These are phyloP conservation scores for Mimas tiliae DNA, from an alignment of 2,888 invertebrate genomes.

Conservation along the genomic window DNA sequence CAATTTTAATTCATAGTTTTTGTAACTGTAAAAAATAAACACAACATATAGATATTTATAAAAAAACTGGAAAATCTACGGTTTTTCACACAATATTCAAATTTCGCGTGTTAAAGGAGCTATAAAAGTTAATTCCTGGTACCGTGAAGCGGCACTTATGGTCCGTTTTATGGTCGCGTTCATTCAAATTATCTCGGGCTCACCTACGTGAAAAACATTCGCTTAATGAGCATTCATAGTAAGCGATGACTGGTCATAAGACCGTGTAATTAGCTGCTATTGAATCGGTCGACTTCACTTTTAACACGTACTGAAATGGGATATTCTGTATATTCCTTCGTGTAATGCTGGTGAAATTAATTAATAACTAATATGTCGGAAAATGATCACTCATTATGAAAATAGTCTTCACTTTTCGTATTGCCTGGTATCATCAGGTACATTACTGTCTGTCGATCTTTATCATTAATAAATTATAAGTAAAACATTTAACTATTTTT, in stretches of 20 bases:
- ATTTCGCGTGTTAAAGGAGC: slow-evolving; percentile 64
- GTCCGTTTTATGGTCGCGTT: slow-evolving; percentile 46
- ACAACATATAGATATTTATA: background rate
- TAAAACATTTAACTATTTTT: no score
- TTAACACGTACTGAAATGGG: slow-evolving; percentile 10
- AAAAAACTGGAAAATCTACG: slow-evolving; percentile 21
- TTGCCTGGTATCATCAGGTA: no score
- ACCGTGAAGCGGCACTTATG: slow-evolving; percentile 63
- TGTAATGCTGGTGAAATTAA: background rate
- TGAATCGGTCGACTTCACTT: slow-evolving; percentile 30
- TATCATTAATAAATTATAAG: no score
- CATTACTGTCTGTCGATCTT: no score
- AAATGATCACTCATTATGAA: no score
- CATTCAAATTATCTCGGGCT: slow-evolving; percentile 55
- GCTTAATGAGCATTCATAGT: slow-evolving; percentile 51
- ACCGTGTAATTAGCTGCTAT: slow-evolving; percentile 38
- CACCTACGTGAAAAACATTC: slow-evolving; percentile 36
- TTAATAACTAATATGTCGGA: background rate
- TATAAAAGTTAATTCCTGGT: slow-evolving; percentile 62
- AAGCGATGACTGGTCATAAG: slow-evolving; percentile 48
- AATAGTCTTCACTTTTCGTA: no score
- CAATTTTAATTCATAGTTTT: slow-evolving; percentile 25
- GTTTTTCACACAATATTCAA: slow-evolving; percentile 59
- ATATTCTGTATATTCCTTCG: background rate
- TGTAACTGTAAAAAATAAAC: slow-evolving; percentile 28